Evolutionary conservation across 2,888 invertebrate species (phyloP), one percentile per base, ranked within the genome.

Genomic region (Meiosimyza platycephala): DNA sequence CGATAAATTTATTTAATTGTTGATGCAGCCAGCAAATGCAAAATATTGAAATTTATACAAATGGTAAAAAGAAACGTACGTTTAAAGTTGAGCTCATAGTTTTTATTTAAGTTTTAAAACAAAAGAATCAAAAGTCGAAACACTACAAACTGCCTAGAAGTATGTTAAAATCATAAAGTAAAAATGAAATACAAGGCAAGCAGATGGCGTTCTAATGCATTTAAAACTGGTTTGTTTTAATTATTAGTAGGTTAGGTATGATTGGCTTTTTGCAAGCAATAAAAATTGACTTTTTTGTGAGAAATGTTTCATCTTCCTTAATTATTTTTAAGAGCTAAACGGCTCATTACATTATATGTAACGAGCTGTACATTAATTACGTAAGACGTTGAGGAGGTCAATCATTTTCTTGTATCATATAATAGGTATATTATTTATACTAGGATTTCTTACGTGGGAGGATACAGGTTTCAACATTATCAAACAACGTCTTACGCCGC

Each of bases 201-300:
- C 51, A 51, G 51, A 50, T 51, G 16, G 18, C 22, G 64, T 64
- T 51, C 28, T 16, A 64, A 64, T 64, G 64, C 64, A 64, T 64
- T 64, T 64, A 64, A 33, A 50, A 18, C 28, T 64, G 50, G 22
- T 63, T 64, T 64, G 51, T 63, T 63, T 63, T 63, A 63, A 64
- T 64, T 64, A 28, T 5, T 18, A 57, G 16, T 57, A 40, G 40
- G 40, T 40, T 40, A 40, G 40, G 40, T 40, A 40, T 40, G 9
- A 40, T 40, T 40, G 40, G 40, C 28, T 28, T 28, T 28, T 28
- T 28, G 28, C 40, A 40, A 40, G 9, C 40, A 40, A 9, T 40
- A 40, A 9, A 40, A 40, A 40, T 9, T 40, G 1, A 7, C 40
- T 1, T 9, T 40, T 40, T 6, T 40, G 40, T 40, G 40, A 40